Evolutionary conservation across 2,888 invertebrate species (phyloP), one percentile per base, ranked within the genome.

Genomic region (Pantelozetes paolii): DNA sequence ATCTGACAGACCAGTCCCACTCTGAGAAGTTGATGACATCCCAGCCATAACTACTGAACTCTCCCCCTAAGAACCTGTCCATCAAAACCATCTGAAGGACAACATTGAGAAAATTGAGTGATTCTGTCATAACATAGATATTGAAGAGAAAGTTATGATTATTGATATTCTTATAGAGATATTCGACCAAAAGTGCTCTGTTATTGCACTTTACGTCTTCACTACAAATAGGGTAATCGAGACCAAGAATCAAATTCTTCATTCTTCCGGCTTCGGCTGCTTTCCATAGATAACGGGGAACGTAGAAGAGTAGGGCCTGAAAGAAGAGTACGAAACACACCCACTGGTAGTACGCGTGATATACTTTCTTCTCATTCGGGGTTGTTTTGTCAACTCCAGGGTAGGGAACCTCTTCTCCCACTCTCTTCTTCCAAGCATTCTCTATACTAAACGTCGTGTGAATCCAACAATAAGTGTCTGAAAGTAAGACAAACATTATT

Each of bases 321-420:
- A 78, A 30, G 57, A 78, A 77, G 0, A 78, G 72, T 75, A 90
- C 91, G 83, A 94, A 93, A 84, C 93, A 93, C 77, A 94, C 93
- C 94, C 94, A 94, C 84, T 94, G 94, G 83, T 94, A 94, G 84
- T 94, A 94, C 18, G 92, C 90, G 83, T 94, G 91, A 83, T 94
- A 82, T 92, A 93, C 82, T 92, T 92, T 84, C 90, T 75, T 90
- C 79, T 90, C 89, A 9, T 48, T 50, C n/a, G 86, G 85, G 2
- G n/a, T 28, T 6, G 76, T 73, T n/a, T 76, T 76, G 18, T 75
- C 76, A 13, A 78, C 75, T 13, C 77, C 76, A 9, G 78, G 77
- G 71, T 77, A 71, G 1, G 76, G 74, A 1, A 79, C 76, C 30
- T 78, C 75, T n/a, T 59, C 40, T 11, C 77, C 77, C n/a, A 76